phyloP scores from a whole-genome alignment of 2,113 vertebrate genomes.

The Pluvianellus socialis region DNA sequence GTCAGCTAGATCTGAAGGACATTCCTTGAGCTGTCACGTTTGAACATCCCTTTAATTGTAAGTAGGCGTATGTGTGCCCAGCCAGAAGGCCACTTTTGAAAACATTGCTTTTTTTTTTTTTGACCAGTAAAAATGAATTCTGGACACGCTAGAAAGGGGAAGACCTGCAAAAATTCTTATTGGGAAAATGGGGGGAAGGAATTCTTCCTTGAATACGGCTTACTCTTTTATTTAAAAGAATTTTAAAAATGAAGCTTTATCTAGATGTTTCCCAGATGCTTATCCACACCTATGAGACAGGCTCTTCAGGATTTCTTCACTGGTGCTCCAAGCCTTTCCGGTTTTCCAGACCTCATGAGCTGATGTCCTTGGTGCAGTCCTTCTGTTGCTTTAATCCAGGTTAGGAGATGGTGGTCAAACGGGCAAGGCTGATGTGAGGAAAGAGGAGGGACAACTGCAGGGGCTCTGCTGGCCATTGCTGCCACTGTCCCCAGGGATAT shows the following conservation, averaged over 20 bases:
- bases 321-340: background rate
- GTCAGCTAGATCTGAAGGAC: background rate
- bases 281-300: background rate
- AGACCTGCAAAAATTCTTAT: background rate
- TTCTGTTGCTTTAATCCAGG: background rate
- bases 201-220: background rate
- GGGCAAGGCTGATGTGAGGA: background rate
- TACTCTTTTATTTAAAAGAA: background rate
- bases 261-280: background rate
- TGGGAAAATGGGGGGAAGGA: background rate
- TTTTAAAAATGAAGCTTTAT: background rate
- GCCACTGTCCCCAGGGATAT: too few species aligned
- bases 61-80: background rate
- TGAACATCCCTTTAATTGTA: background rate
- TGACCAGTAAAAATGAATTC: background rate
- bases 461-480: background rate
- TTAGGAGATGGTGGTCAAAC: background rate
- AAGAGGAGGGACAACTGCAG: background rate
- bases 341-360: background rate
- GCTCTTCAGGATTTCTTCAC: background rate
- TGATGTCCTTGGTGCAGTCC: accelerated
- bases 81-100: background rate
- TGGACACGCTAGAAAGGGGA: background rate
- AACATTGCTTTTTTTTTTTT: background rate
- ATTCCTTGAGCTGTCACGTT: background rate